phyloP scores from a whole-genome alignment of 2,113 vertebrate species.

The Tor tambroides region DNA sequence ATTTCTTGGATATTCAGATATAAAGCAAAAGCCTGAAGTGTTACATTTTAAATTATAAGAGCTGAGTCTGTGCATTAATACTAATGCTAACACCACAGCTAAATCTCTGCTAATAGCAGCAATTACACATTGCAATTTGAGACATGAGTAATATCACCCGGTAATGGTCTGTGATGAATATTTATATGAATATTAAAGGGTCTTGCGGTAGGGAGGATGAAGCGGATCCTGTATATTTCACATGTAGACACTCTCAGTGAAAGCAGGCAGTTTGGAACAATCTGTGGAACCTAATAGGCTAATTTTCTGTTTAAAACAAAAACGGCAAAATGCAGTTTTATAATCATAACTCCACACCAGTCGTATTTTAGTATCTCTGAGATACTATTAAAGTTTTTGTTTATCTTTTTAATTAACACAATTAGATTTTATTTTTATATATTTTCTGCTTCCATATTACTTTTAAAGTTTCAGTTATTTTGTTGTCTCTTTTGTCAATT shows the following conservation, averaged over 20 bases:
- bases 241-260: conserved; percentile 12
- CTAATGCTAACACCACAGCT: conserved; percentile 21
- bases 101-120: conserved; percentile 31
- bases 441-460: no score
- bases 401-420: no score
- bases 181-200: conserved; percentile 37
- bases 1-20: background rate
- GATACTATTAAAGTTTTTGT: no score
- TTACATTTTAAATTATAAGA: background rate
- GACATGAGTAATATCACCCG: conserved; percentile 33
- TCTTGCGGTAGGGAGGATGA: background rate
- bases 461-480: background rate
- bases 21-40: background rate
- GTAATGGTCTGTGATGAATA: conserved; percentile 46
- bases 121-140: conserved; percentile 45
- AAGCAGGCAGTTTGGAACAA: conserved; percentile 8
- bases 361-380: no score
- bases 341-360: no score
- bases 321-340: no score
- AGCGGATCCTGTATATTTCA: conserved; percentile 15
- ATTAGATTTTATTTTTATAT: no score
- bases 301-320: background rate
- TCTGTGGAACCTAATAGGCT: background rate
- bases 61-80: conserved; percentile 27
- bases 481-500: no score